Percentiles rank a stretch among this genome's conserved stretches.
phyloP scores from a whole-genome alignment of 2,113 vertebrate genomes.

The Narcine bancroftii region DNA sequence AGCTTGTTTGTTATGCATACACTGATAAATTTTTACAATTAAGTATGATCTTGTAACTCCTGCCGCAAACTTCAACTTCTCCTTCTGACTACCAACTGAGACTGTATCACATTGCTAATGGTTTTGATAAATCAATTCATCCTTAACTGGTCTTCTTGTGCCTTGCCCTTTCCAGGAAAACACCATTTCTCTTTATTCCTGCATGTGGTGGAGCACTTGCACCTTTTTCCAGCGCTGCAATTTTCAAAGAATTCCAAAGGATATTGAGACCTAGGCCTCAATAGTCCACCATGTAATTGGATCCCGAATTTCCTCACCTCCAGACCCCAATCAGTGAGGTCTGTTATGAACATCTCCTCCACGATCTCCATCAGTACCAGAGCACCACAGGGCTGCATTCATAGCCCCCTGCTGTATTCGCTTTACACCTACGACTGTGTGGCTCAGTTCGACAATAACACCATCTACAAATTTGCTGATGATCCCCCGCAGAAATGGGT shows the following conservation, averaged over 20 bases:
- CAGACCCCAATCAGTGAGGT: too few relatives aligned
- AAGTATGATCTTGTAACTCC: neutral
- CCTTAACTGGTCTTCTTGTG: neutral
- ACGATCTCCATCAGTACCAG: too few relatives aligned
- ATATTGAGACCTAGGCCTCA: too few relatives aligned
- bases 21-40: neutral
- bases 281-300: too few relatives aligned
- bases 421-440: too few relatives aligned
- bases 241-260: neutral
- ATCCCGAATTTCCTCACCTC: too few relatives aligned
- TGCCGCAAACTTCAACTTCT: neutral
- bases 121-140: neutral
- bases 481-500: too few relatives aligned
- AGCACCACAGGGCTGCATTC: too few relatives aligned
- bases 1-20: neutral
- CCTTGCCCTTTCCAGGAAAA: neutral
- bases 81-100: neutral
- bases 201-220: neutral
- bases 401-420: too few relatives aligned
- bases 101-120: neutral
- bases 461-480: too few relatives aligned
- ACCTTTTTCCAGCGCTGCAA: neutral
- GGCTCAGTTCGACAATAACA: too few relatives aligned
- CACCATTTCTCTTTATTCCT: neutral
- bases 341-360: too few relatives aligned